Evolutionary conservation across 2,888 invertebrate species (phyloP).

Genomic region (Mimachlamys varia): DNA sequence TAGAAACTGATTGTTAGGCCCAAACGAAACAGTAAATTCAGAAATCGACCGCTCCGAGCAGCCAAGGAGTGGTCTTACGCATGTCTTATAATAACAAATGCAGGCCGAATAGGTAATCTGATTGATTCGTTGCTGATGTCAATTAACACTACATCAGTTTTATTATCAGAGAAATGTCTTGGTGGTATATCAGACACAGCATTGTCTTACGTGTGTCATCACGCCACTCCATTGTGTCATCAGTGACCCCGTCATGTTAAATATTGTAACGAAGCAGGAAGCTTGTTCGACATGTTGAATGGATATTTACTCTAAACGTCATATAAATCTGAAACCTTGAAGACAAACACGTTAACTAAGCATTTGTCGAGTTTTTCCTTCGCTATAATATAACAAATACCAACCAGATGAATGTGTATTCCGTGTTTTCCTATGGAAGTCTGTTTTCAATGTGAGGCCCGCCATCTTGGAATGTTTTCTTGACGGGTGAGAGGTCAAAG

Average conservation of each 20-base stretch:
- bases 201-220: not conserved
- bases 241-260: not conserved
- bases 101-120: too few relatives aligned
- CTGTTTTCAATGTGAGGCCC: not conserved
- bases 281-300: not conserved
- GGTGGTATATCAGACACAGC: not conserved
- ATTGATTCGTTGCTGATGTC: too few relatives aligned
- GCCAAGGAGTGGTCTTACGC: too few relatives aligned
- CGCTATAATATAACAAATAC: not conserved
- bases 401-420: not conserved
- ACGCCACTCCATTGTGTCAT: not conserved
- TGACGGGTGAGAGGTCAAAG: conserved; percentile 6
- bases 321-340: not conserved
- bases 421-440: not conserved
- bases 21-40: too few relatives aligned
- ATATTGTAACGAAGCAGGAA: not conserved
- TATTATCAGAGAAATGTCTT: not conserved
- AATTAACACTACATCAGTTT: too few relatives aligned
- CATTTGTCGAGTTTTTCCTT: not conserved
- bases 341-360: not conserved
- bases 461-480: conserved; percentile 36
- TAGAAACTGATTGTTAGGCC: too few relatives aligned
- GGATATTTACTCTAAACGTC: not conserved
- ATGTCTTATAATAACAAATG: too few relatives aligned
- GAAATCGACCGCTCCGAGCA: too few relatives aligned